phyloP scores from a whole-genome alignment of 2,113 vertebrate genomes.

The Ovis canadensis region DNA sequence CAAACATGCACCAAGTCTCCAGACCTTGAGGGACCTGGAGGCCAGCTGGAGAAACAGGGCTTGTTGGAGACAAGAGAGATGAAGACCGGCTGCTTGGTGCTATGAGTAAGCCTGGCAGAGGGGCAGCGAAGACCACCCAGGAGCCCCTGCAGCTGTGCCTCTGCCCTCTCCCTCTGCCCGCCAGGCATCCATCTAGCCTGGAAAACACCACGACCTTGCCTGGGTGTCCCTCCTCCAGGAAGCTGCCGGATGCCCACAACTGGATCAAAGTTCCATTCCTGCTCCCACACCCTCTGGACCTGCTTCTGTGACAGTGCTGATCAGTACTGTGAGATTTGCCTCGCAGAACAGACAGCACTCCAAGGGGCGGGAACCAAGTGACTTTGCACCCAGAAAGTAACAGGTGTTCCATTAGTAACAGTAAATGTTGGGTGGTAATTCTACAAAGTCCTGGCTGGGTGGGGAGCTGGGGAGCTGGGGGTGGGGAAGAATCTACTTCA shows the following conservation, averaged over 20 bases:
- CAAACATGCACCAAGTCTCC: neutral
- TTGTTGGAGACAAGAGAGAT: neutral
- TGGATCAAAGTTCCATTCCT: neutral
- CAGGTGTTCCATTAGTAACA: neutral
- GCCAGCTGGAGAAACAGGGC: neutral
- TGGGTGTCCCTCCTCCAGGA: neutral
- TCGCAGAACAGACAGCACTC: neutral
- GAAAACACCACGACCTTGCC: neutral
- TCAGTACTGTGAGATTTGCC: accelerated
- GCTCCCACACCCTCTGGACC: neutral
- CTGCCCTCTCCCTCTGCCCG: neutral
- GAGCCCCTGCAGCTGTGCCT: no score
- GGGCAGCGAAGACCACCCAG: neutral
- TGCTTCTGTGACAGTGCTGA: neutral
- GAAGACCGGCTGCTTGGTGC: neutral
- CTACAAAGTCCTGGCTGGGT: neutral
- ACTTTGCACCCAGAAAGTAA: neutral
- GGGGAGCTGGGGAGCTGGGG: neutral
- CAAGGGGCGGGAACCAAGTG: neutral
- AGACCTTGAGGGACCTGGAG: neutral
- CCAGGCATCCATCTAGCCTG: neutral
- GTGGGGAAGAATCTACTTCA: neutral
- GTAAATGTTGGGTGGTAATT: neutral
- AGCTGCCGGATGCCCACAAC: neutral
- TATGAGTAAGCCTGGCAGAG: neutral